Percentiles rank a stretch among this genome's conserved stretches.
These are phyloP conservation scores for Acanthiza pusilla DNA, from an alignment of 2,797 vertebrate species.

Conservation along the genomic window DNA sequence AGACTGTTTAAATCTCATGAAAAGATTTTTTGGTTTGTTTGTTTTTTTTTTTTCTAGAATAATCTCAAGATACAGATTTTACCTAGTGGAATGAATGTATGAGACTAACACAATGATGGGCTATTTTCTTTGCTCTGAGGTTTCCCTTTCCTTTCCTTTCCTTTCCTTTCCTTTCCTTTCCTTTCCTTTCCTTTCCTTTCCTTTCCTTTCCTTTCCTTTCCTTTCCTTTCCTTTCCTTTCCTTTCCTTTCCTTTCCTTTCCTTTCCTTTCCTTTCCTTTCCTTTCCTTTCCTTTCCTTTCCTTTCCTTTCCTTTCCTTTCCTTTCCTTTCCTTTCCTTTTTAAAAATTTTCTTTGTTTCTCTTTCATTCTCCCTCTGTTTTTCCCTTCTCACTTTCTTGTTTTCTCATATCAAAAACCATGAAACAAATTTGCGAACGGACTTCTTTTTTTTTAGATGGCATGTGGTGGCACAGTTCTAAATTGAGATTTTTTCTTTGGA, in stretches of 20 bases:
- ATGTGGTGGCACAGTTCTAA: constrained; percentile 16
- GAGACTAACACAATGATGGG: neutral
- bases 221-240: neutral
- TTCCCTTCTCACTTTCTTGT: neutral
- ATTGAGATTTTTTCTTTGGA: constrained; percentile 17
- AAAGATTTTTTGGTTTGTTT: neutral
- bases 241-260: too few species aligned
- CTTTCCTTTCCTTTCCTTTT: neutral
- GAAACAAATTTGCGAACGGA: neutral
- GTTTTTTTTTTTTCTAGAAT: neutral
- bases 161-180: neutral
- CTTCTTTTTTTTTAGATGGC: neutral
- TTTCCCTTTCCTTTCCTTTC: too few species aligned
- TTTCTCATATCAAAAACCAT: neutral
- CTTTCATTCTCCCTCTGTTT: neutral
- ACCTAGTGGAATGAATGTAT: neutral
- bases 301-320: too few species aligned
- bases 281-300: too few species aligned
- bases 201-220: too few species aligned
- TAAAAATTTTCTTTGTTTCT: neutral
- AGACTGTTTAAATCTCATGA: neutral
- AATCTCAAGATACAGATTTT: neutral
- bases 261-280: too few species aligned
- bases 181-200: neutral
- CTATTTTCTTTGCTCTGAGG: neutral